A percentile compares a stretch with the other conserved stretches of the same genome.
phyloP scores from a whole-genome alignment of 2,888 invertebrate species.

The Drosophila paramelanica region DNA sequence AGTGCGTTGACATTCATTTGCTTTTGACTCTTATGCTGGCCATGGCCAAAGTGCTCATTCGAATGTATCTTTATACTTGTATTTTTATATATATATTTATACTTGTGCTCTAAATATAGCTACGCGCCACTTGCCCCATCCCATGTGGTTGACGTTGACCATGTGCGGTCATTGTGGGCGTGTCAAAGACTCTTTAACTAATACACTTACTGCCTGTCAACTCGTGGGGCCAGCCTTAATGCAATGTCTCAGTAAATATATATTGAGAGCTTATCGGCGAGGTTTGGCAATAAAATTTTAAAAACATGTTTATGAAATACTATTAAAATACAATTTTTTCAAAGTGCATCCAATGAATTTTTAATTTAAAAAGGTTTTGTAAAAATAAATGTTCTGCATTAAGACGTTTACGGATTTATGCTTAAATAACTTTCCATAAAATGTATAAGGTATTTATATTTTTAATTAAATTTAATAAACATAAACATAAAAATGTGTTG shows the following conservation, averaged over 20 bases:
- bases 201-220: slow-evolving; percentile 53
- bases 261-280: slow-evolving; percentile 9
- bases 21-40: slow-evolving; percentile 40
- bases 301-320: slow-evolving; percentile 12
- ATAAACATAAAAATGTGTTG: too few relatives aligned
- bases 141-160: slow-evolving; percentile 53
- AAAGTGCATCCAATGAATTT: slow-evolving; percentile 1
- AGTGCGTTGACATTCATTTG: slow-evolving; percentile 73
- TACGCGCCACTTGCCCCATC: slow-evolving; percentile 53
- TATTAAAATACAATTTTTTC: neutral
- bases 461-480: too few relatives aligned
- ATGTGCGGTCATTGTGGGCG: slow-evolving; percentile 68
- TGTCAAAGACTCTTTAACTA: slow-evolving; percentile 44
- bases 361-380: neutral
- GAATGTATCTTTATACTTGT: slow-evolving; percentile 43
- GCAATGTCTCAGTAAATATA: slow-evolving; percentile 35
- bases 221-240: slow-evolving; percentile 37
- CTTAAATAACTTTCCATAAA: too few relatives aligned
- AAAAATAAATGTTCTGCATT: too few relatives aligned
- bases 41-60: slow-evolving; percentile 54
- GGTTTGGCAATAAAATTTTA: slow-evolving; percentile 5
- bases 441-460: too few relatives aligned
- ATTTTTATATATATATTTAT: slow-evolving; percentile 41
- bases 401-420: too few relatives aligned
- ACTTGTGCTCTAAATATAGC: slow-evolving; percentile 69